Percentiles rank a stretch among this genome's conserved stretches.
Conservation (phyloP, 2,113 vertebrate genomes). For the Chauna torquata region DNA sequence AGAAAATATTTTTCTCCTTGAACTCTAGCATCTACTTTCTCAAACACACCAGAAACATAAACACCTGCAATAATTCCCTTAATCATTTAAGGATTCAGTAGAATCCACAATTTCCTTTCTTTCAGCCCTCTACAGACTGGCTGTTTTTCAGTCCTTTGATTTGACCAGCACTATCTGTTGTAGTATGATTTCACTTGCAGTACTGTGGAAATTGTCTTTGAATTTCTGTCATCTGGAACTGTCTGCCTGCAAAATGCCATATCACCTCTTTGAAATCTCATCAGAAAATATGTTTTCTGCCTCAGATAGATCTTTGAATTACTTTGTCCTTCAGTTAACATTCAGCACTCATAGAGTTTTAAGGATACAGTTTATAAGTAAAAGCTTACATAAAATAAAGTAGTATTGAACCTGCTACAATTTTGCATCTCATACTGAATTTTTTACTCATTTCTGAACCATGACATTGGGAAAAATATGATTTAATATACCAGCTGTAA, state of each 20-base stretch:
- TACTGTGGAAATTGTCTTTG: not conserved
- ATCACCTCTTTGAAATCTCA: not conserved
- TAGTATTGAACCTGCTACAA: not conserved
- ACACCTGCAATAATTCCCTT: not conserved
- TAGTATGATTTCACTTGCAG: not conserved
- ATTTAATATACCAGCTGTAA: not conserved
- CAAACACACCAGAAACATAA: not conserved
- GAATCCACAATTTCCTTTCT: not conserved
- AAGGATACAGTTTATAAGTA: not conserved
- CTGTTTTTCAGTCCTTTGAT: not conserved
- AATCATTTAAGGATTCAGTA: not conserved
- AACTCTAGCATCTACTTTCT: not conserved
- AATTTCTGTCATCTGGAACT: not conserved
- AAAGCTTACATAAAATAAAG: not conserved
- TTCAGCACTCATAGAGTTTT: not conserved
- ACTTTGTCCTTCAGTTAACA: not conserved
- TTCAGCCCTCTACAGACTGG: not conserved
- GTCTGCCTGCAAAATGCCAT: not conserved
- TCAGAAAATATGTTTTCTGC: not conserved
- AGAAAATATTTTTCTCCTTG: not conserved
- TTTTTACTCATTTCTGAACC: not conserved
- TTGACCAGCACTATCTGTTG: not conserved
- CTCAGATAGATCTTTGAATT: not conserved
- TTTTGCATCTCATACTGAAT: not conserved
- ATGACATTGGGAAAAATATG: not conserved